Evolutionary conservation across 2,888 invertebrate genomes (phyloP), one percentile per base, ranked within the genome.

Genomic region (Atrina japonica): DNA sequence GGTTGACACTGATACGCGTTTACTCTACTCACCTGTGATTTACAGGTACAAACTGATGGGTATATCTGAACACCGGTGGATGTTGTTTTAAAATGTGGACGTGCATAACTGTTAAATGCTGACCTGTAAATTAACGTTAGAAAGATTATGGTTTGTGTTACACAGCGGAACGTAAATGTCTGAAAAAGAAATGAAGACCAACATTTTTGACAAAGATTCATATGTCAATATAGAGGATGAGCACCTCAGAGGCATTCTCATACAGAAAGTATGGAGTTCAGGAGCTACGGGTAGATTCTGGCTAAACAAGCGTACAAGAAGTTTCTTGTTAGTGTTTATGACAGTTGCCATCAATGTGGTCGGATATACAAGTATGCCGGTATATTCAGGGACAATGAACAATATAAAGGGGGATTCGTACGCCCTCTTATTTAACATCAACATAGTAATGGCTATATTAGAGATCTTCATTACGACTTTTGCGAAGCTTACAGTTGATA

Each of bases 301-400:
- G 5, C 29, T 18, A 14, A 30, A 11, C 5, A 35, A 35, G 35
- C 35, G 18, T 30, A 3, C 35, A 27, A n/a, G 66, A 11, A 75
- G 71, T 35, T 29, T 65, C 11, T 56, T 66, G 40, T 30, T 73
- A 18, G 69, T 69, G 9, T 23, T 77, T 9, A 18, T 71, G 5
- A 73, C 61, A 47, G 70, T 81, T 3, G 16, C 61, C 16, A 55
- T 61, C 18, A 80, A 75, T 64, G 76, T 79, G 1, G 50, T 63
- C 0, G 69, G 76, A 40, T 76, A 73, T 49, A 77, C 79, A 18
- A 58, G 73, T 1, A 53, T 81, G 43, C 78, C 81, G 2, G 49
- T 81, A 3, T 76, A 75, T 59, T 73, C 81, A 0, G 73, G 65
- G 1, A 75, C 75, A 21, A 73, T 77, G 73, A 63, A 69, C 41